Evolutionary conservation across 2,113 vertebrate genomes (phyloP).

Genomic region (Indicator maculatus): DNA sequence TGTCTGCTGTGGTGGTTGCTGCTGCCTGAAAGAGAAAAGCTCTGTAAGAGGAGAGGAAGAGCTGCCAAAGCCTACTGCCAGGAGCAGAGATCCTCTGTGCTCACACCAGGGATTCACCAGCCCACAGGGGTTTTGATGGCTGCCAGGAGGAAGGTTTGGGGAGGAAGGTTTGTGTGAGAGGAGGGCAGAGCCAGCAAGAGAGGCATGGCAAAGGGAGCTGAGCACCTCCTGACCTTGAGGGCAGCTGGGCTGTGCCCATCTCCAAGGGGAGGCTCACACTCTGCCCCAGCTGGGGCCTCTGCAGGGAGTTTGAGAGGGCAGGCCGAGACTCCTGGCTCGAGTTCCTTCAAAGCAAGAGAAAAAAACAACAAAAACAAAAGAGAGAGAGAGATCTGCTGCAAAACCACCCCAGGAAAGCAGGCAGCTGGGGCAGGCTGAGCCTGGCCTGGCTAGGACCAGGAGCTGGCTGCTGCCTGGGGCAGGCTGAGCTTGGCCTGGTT

Average conservation of each 20-base stretch:
- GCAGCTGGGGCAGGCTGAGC: accelerated
- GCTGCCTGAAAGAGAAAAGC: slow-evolving; percentile 68
- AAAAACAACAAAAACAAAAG: not conserved
- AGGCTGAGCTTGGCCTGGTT: no score
- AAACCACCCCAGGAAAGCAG: not conserved
- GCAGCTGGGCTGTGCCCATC: slow-evolving; percentile 84
- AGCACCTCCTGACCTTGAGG: slow-evolving; percentile 84
- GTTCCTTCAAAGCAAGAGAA: slow-evolving; percentile 75
- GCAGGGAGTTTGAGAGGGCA: slow-evolving; percentile 83
- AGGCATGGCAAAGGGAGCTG: not conserved
- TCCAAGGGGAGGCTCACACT: slow-evolving; percentile 82
- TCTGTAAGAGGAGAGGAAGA: not conserved
- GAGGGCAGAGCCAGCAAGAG: not conserved
- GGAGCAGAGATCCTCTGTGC: not conserved
- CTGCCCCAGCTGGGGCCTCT: slow-evolving; percentile 86
- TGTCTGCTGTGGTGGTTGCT: slow-evolving; percentile 81
- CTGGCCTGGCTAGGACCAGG: no score
- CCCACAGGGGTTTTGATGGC: not conserved
- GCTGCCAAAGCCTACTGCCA: not conserved
- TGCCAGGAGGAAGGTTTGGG: not conserved
- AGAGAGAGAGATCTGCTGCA: not conserved
- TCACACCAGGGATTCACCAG: not conserved
- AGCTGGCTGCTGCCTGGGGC: no score
- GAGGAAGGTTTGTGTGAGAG: not conserved
- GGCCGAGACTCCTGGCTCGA: slow-evolving; percentile 88